Evolutionary conservation across 1,140 invertebrate species (phyloP), one percentile per base, ranked within the genome.

Genomic region (Pachyrhynchus sulphureomaculatus): DNA sequence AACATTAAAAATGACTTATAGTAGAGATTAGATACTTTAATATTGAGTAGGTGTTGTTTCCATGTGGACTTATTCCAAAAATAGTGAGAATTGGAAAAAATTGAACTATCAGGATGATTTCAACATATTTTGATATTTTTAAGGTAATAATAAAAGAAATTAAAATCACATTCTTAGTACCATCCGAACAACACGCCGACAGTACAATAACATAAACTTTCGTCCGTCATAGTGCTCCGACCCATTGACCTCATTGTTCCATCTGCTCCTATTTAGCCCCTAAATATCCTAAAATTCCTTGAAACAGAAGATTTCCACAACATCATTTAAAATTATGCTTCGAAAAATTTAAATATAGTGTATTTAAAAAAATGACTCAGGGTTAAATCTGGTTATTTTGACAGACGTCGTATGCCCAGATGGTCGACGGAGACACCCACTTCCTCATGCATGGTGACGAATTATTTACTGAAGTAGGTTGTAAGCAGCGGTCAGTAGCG

Each of bases 161-260:
- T 20, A 42, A 42, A 20, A 42, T 18, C 3, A 3, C 9, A 20
- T 42, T 12, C 1, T 20, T 42, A 10, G 39, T 42, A 42, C 13
- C 39, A 21, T 18, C 18, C 17, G 6, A 20, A 15, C 15, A 42
- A 18, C n/a, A n/a, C 8, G 39, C 39, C 39, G 21, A 20, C 39
- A 2, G 21, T 42, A 42, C 39, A 42, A 42, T 42, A 42, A 42
- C 39, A 42, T 36, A 20, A 48, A 51, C 48, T 36, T 51, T 51
- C 20, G 32, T 51, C 33, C 15, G 24, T 18, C 12, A 26, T 24
- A 48, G 18, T 18, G 21, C 13, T 12, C 5, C 51, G 51, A 53
- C 51, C 51, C 51, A 53, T 15, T 53, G 51, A 53, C 51, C 51
- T 53, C 51, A 53, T 39, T 53, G 51, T 39, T 36, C 51, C 51